These are phyloP conservation scores for Campylomormyrus numenius DNA, from an alignment of 2,113 vertebrate genomes.

Conservation along the genomic window DNA sequence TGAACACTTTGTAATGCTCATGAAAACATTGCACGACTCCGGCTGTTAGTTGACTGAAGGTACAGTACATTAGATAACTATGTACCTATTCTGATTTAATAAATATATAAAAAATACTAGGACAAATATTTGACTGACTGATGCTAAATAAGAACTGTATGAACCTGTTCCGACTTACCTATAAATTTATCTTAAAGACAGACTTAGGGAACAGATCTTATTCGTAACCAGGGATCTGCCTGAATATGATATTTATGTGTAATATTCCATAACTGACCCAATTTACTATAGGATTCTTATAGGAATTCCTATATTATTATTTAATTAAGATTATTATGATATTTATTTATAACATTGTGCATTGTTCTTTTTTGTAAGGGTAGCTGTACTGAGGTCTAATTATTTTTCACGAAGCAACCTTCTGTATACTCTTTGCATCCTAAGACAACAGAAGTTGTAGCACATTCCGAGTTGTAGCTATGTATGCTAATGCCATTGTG, in stretches of 20 bases:
- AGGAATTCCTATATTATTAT: background rate
- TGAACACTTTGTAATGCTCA: no score
- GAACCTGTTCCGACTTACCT: no score
- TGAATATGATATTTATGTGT: background rate
- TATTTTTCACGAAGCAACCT: background rate
- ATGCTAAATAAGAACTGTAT: no score
- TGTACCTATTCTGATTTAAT: no score
- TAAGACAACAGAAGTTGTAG: background rate
- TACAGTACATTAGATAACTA: no score
- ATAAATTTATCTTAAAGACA: no score
- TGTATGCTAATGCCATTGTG: background rate
- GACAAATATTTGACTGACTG: no score
- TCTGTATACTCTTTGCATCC: background rate
- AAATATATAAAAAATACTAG: no score
- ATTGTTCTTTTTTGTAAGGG: background rate
- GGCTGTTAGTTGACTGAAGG: no score
- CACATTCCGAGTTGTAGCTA: background rate
- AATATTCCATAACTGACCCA: background rate
- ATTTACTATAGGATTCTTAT: background rate
- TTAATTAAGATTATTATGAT: background rate
- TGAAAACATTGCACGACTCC: no score
- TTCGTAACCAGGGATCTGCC: background rate
- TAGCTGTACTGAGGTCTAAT: background rate
- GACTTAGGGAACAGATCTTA: background rate
- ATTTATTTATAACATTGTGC: background rate